Conservation (phyloP, 2,113 vertebrate species). For the Nycticorax nycticorax region DNA sequence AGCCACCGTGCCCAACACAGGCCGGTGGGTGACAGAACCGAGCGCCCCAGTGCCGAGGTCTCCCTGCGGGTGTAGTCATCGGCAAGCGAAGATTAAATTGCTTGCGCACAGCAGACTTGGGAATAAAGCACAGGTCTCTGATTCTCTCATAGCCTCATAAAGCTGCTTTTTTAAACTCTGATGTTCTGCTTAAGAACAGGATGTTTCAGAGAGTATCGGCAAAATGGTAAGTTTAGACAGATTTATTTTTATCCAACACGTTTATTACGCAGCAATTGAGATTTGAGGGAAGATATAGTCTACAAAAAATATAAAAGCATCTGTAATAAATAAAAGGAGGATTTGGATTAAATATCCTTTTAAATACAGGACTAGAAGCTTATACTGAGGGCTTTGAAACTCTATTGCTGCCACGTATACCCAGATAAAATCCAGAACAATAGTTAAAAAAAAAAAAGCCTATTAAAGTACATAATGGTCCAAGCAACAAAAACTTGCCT, state of each 20-base stretch:
- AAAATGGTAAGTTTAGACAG: conserved; percentile 5
- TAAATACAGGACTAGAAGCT: background rate
- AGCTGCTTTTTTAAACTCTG: background rate
- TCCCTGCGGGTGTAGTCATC: background rate
- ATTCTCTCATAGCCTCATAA: background rate
- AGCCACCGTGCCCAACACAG: fast-evolving
- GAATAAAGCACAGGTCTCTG: background rate
- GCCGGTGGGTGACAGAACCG: background rate
- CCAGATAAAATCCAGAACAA: background rate
- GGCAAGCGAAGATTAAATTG: background rate
- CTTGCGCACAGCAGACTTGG: background rate
- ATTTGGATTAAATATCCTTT: conserved; percentile 5
- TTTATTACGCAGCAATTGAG: background rate
- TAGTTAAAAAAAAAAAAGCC: background rate
- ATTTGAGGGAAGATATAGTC: background rate
- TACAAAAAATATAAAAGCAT: background rate
- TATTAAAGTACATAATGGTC: background rate
- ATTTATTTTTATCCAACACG: conserved; percentile 19
- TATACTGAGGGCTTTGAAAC: background rate
- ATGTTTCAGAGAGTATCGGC: background rate
- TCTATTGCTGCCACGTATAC: background rate
- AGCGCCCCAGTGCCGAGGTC: background rate
- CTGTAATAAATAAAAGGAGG: background rate
- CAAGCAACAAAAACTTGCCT: background rate
- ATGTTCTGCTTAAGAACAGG: background rate